phyloP scores from a whole-genome alignment of 2,113 vertebrate species.

The Oreochromis aureus region DNA sequence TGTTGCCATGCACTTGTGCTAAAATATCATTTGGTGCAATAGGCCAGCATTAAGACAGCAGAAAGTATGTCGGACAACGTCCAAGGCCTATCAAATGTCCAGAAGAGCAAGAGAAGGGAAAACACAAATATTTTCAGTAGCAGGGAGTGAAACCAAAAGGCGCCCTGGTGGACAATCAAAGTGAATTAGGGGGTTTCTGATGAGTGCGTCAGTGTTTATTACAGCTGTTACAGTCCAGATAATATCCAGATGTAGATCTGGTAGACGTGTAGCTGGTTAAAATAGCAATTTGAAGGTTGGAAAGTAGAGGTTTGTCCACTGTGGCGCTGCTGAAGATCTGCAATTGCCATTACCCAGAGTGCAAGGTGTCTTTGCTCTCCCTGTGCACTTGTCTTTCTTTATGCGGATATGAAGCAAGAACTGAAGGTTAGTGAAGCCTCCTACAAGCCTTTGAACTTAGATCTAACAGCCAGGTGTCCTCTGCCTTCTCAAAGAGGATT shows the following conservation, averaged over 20 bases:
- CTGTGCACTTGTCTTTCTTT: conserved; percentile 50
- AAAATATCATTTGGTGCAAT: conserved; percentile 67
- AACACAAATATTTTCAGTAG: conserved; percentile 69
- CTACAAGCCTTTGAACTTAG: conserved; percentile 48
- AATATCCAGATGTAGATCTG: conserved; percentile 58
- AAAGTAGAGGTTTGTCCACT: conserved; percentile 8
- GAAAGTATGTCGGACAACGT: conserved; percentile 57
- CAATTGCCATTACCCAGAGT: conserved; percentile 28
- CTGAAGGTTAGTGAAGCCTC: conserved; percentile 25
- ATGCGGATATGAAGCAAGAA: neutral
- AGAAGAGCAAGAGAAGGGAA: conserved; percentile 39
- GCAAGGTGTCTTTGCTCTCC: conserved; percentile 54
- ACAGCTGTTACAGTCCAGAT: conserved; percentile 55
- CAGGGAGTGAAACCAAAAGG: conserved; percentile 51
- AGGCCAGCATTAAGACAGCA: conserved; percentile 56
- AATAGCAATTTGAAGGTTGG: conserved; percentile 30
- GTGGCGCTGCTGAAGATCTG: conserved; percentile 18
- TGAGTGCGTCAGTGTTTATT: conserved; percentile 50
- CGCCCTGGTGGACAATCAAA: conserved; percentile 54
- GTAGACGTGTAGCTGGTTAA: conserved; percentile 3
- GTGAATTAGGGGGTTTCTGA: conserved; percentile 60
- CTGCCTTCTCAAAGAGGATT: conserved; percentile 26
- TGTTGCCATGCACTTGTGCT: conserved; percentile 79
- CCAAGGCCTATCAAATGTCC: conserved; percentile 66
- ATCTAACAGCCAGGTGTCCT: conserved; percentile 59